phyloP scores from a whole-genome alignment of 2,113 vertebrate species.

The Myotis lucifugus region DNA sequence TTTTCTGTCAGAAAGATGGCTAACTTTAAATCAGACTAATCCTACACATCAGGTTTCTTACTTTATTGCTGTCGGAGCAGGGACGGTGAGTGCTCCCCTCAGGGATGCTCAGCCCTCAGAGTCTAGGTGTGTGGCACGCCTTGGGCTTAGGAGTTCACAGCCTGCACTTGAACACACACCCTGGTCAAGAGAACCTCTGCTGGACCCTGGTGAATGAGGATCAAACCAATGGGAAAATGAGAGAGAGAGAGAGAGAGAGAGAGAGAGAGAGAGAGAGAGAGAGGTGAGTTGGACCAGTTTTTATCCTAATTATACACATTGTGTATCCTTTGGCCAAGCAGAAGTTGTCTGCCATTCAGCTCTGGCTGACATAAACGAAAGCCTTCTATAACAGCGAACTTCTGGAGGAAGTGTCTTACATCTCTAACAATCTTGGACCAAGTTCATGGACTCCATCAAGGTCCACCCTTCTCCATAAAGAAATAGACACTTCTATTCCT shows the following conservation, averaged over 20 bases:
- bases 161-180: background rate
- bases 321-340: background rate
- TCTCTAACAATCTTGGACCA: background rate
- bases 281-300: background rate
- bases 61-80: background rate
- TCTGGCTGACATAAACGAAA: background rate
- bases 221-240: conserved; percentile 76
- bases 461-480: background rate
- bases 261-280: conserved; percentile 66
- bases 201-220: conserved; percentile 52
- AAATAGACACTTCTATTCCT: background rate
- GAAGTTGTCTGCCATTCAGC: background rate
- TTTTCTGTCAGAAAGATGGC: background rate
- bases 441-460: background rate
- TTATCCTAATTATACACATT: background rate
- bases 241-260: conserved; percentile 41
- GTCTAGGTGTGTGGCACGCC: accelerated
- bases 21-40: background rate
- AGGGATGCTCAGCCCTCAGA: background rate
- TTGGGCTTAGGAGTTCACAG: background rate
- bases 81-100: background rate
- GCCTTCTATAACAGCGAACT: background rate
- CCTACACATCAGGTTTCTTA: background rate
- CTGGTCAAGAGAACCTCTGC: background rate
- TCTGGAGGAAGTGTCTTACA: background rate